phyloP scores from a whole-genome alignment of 2,888 invertebrate genomes.

The Drosophila bunnanda region DNA sequence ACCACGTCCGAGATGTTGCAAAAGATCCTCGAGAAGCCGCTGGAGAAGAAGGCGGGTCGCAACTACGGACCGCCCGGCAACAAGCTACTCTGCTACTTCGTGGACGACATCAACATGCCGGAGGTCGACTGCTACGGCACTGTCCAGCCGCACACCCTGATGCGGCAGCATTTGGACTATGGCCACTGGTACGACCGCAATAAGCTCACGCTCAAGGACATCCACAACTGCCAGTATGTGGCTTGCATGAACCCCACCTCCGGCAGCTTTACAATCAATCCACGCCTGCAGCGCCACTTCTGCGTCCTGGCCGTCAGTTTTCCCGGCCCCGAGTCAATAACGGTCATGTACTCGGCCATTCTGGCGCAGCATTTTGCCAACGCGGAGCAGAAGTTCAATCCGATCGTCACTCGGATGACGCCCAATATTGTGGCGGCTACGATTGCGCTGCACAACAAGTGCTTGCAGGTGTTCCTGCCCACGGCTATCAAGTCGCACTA shows the following conservation, averaged over 20 bases:
- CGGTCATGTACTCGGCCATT: constrained; percentile 95
- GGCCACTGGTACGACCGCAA: constrained; percentile 97
- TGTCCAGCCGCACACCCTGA: constrained; percentile 97
- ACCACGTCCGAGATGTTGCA: constrained; percentile 97
- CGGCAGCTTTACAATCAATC: constrained; percentile 98
- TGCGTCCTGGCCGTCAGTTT: constrained; percentile 94
- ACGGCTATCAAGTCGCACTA: constrained; percentile 99
- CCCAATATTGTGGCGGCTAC: constrained; percentile 92
- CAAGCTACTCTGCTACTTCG: constrained; percentile 96
- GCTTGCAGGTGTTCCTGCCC: constrained; percentile 94
- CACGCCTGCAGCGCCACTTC: constrained; percentile 95
- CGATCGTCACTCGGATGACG: constrained; percentile 88
- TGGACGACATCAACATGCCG: constrained; percentile 99
- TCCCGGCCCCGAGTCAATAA: constrained; percentile 92
- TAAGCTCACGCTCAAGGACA: constrained; percentile 95
- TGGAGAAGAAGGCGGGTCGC: constrained; percentile 98
- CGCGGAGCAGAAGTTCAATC: constrained; percentile 91
- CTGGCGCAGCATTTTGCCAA: constrained; percentile 93
- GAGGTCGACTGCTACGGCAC: constrained; percentile 96
- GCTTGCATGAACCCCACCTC: constrained; percentile 99
- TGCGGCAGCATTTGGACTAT: constrained; percentile 97
- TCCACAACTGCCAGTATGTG: constrained; percentile 98
- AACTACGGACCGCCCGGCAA: constrained; percentile 98
- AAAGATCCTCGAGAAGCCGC: constrained; percentile 95
- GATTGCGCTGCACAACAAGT: constrained; percentile 93